Conservation (phyloP, 1,140 invertebrate genomes). For the Callitettix versicolor region DNA sequence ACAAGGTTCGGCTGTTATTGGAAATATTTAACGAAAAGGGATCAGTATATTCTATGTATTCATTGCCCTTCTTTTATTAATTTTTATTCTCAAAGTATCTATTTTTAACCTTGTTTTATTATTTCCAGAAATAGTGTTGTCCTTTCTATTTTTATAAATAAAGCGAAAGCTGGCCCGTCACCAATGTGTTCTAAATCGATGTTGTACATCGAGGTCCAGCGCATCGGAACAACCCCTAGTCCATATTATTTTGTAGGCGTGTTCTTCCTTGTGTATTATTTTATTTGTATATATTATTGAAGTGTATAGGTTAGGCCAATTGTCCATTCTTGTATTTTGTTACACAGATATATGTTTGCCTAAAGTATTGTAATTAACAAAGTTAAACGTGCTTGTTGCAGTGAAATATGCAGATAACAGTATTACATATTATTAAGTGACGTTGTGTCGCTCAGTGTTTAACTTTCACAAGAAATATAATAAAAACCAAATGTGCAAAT, state of each 20-base stretch:
- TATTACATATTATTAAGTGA: slow-evolving; percentile 1
- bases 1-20: slow-evolving; percentile 6
- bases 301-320: background rate
- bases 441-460: background rate
- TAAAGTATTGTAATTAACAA: slow-evolving; percentile 11
- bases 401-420: slow-evolving; percentile 4
- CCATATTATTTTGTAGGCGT: background rate
- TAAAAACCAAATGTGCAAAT: slow-evolving; percentile 11
- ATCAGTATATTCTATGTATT: background rate
- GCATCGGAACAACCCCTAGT: background rate
- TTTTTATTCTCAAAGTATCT: background rate
- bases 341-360: slow-evolving; percentile 10
- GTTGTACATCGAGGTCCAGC: background rate
- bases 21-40: slow-evolving; percentile 6
- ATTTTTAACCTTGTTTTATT: background rate
- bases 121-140: background rate
- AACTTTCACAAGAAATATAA: background rate
- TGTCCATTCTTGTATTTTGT: slow-evolving; percentile 11
- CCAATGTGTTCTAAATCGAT: background rate
- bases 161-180: background rate
- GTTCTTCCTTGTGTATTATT: background rate
- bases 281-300: slow-evolving; percentile 5
- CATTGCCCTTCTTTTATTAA: background rate
- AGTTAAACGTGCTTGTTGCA: background rate
- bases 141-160: background rate